Percentiles rank a stretch among this genome's conserved stretches.
Conservation (phyloP, 2,888 invertebrate genomes). For the Cremastinae sp. region DNA sequence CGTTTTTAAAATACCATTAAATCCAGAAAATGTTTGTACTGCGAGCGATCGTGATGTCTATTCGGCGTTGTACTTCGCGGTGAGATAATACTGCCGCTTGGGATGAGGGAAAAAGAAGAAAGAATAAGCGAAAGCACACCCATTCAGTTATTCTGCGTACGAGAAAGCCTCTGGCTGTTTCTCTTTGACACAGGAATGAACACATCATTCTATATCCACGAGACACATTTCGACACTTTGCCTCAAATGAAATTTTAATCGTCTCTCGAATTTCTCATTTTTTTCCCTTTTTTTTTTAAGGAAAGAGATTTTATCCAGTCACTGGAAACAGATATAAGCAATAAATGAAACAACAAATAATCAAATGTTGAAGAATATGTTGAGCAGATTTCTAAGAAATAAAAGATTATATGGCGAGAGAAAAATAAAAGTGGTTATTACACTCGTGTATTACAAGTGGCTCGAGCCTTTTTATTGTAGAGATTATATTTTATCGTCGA, state of each 20-base stretch:
- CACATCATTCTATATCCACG: conserved; percentile 43
- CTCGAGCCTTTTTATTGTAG: conserved; percentile 29
- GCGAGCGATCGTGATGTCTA: neutral
- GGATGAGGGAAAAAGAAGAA: conserved; percentile 13
- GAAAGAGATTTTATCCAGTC: too few relatives aligned
- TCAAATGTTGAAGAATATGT: conserved; percentile 8
- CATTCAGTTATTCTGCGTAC: conserved; percentile 28
- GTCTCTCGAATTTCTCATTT: too few relatives aligned
- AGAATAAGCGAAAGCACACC: conserved; percentile 12
- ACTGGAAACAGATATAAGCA: too few relatives aligned
- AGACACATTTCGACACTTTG: neutral
- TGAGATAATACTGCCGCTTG: neutral
- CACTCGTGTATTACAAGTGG: conserved; percentile 23
- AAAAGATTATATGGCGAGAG: conserved; percentile 38
- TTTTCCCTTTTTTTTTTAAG: too few relatives aligned
- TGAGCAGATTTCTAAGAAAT: neutral
- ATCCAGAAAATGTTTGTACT: conserved; percentile 12
- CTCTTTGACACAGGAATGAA: conserved; percentile 49
- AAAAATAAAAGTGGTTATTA: neutral
- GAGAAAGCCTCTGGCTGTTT: conserved; percentile 34
- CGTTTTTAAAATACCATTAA: conserved; percentile 54
- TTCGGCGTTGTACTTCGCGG: neutral
- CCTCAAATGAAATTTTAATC: too few relatives aligned
- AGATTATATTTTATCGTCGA: conserved; percentile 42
- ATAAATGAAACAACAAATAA: too few relatives aligned